Conservation (phyloP, 2,888 invertebrate genomes). For the Liopterus haemorrhoidalis region DNA sequence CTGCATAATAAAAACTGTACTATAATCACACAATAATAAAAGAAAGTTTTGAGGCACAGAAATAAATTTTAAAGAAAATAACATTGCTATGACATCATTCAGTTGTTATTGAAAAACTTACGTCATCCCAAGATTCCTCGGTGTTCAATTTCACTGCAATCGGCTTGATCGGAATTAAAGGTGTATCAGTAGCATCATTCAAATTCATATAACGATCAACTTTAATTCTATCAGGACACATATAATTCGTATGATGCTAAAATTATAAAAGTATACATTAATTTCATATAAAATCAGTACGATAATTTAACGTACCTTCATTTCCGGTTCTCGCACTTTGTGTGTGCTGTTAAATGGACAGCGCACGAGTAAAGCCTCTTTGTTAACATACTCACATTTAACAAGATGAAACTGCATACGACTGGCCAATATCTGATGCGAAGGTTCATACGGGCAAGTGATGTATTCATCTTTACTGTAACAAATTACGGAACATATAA, state of each 20-base stretch:
- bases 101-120: not conserved
- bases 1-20: too few species aligned
- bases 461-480: too few species aligned
- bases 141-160: not conserved
- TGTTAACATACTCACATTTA: conserved; percentile 11
- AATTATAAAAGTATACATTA: not conserved
- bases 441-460: conserved; percentile 10
- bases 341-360: conserved; percentile 16
- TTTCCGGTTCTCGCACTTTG: conserved; percentile 11
- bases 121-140: conserved; percentile 16
- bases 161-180: conserved; percentile 8
- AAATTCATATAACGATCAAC: conserved; percentile 6
- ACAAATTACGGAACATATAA: too few species aligned
- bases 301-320: conserved; percentile 9
- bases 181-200: conserved; percentile 5
- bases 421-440: conserved; percentile 5
- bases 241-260: conserved; percentile 13
- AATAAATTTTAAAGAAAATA: too few species aligned
- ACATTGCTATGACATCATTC: not conserved
- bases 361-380: conserved; percentile 1
- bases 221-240: conserved; percentile 12
- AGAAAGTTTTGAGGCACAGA: too few species aligned
- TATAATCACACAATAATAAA: too few species aligned
- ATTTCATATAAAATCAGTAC: too few species aligned
- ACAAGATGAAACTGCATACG: conserved; percentile 12